Evolutionary conservation across 2,113 vertebrate genomes (phyloP), one percentile per base, ranked within the genome.

Genomic region (Aramus guarauna): DNA sequence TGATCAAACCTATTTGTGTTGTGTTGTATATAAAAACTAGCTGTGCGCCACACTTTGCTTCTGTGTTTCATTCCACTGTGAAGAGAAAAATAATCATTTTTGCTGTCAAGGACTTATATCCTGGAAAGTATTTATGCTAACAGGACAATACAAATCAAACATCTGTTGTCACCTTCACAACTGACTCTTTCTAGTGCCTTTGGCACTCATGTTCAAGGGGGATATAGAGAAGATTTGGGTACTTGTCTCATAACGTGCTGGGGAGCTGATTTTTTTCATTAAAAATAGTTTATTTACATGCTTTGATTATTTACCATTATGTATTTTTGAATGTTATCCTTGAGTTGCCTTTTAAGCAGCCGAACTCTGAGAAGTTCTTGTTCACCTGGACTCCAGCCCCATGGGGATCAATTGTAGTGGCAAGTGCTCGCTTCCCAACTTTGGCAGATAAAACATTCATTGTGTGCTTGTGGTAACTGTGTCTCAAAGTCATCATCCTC

Each of bases 111-210:
- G 47, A 43, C 5, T 66, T 21, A 10, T 53, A 78, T 78, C 15
- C 81, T 39, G 71, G 37, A 7, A 75, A n/a, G 20, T 18, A 23
- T 56, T 84, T 20, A 7, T 11, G 8, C 14, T 11, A 45, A 48
- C 0, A 0, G 1, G 3, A 19, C 34, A 34, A 13, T 3, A 4
- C 14, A 78, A 45, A 9, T 29, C 16, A 24, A 29, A 13, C 8
- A 6, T 2, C n/a, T 1, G 0, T 9, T 43, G 50, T 14, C 50
- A 62, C 21, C 55, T 82, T 83, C 88, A 22, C 11, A 32, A 0
- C 11, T 27, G 36, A 6, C 11, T 73, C 67, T 4, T n/a, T 22
- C 12, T 32, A 24, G 53, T 32, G 43, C 64, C 20, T 45, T 26
- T 79, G 72, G 15, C 20, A 15, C 5, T 6, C 1, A 0, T 12